These are phyloP conservation scores for Drosophila neocordata DNA, from an alignment of 1,140 invertebrate genomes.

Conservation along the genomic window DNA sequence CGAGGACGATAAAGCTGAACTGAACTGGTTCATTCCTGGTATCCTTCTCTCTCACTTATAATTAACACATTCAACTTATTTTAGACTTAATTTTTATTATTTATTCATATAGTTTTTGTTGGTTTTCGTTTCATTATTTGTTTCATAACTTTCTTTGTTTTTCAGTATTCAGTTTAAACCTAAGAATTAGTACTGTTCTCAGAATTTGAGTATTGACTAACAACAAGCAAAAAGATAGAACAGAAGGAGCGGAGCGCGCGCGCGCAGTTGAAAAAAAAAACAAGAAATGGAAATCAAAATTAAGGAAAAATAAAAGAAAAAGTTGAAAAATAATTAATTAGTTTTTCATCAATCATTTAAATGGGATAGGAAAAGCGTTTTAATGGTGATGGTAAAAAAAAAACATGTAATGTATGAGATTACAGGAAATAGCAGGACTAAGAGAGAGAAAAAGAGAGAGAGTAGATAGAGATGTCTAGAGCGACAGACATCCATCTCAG, in stretches of 20 bases:
- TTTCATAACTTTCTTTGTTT: conserved; percentile 27
- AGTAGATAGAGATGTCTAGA: background rate
- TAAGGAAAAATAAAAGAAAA: conserved; percentile 55
- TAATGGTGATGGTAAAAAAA: conserved; percentile 20
- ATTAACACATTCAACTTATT: conserved; percentile 25
- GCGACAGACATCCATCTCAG: background rate
- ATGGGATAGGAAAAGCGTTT: conserved; percentile 28
- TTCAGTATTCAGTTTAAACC: conserved; percentile 39
- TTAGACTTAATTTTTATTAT: conserved; percentile 15
- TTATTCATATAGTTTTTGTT: conserved; percentile 30
- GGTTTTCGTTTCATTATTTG: conserved; percentile 30
- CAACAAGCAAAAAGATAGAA: background rate
- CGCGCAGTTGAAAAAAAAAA: conserved; percentile 35
- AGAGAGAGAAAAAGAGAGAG: background rate
- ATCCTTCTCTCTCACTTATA: conserved; percentile 20
- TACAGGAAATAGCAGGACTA: background rate
- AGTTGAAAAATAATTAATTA: conserved; percentile 71
- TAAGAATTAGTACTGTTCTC: conserved; percentile 78
- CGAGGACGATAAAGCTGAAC: conserved; percentile 8
- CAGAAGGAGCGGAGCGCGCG: conserved; percentile 15
- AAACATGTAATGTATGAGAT: conserved; percentile 11
- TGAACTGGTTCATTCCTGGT: conserved; percentile 22
- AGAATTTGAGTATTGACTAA: conserved; percentile 79
- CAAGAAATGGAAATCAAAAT: conserved; percentile 36
- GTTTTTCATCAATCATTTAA: conserved; percentile 40